These are phyloP conservation scores for Cebidichthys violaceus DNA, from an alignment of 2,113 vertebrate genomes.

Conservation along the genomic window DNA sequence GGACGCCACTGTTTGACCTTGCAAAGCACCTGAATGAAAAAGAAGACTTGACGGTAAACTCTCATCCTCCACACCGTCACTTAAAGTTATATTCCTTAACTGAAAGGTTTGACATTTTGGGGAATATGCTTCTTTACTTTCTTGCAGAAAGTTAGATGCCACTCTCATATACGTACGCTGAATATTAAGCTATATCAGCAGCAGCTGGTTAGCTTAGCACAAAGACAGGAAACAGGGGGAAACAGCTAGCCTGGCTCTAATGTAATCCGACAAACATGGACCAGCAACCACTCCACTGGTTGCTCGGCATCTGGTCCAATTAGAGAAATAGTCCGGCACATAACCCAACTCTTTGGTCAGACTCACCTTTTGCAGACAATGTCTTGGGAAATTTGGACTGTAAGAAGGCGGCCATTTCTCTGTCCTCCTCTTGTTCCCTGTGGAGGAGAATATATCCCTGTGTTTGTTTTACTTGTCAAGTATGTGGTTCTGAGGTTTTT, in stretches of 20 bases:
- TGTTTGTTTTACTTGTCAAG: neutral
- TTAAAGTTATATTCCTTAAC: neutral
- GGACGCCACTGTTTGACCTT: conserved; percentile 79
- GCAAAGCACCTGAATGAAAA: conserved; percentile 71
- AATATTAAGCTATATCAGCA: too few species aligned
- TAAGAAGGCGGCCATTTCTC: conserved; percentile 91
- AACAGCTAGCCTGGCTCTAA: neutral
- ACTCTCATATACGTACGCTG: neutral
- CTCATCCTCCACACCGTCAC: neutral
- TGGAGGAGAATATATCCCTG: conserved; percentile 22
- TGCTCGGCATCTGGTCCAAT: neutral
- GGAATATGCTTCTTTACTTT: neutral
- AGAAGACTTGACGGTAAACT: neutral
- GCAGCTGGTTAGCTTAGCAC: neutral
- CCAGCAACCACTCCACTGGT: neutral
- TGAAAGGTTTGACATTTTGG: neutral
- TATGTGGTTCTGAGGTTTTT: neutral
- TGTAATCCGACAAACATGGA: neutral
- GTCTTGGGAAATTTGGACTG: conserved; percentile 85
- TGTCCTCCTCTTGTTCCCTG: conserved; percentile 92
- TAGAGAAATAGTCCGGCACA: neutral
- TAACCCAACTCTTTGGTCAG: neutral
- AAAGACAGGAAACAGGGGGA: neutral
- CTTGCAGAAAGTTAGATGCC: neutral
- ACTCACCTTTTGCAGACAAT: conserved; percentile 83